Percentiles rank a stretch among this genome's conserved stretches.
Evolutionary conservation across 2,113 vertebrate genomes (phyloP).

Genomic region (Pseudopipra pipra): DNA sequence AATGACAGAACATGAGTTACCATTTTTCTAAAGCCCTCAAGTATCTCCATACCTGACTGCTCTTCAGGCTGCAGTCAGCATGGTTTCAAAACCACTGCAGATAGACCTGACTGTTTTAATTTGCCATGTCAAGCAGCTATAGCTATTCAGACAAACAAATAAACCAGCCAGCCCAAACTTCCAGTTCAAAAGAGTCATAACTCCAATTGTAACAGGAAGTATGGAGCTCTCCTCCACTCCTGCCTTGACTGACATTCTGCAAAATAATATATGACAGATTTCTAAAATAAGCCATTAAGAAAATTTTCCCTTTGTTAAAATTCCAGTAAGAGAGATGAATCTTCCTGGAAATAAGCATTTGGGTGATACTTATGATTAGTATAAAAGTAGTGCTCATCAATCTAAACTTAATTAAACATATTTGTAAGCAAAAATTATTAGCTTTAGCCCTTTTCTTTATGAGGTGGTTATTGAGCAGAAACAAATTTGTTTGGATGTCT

Average conservation of each 20-base stretch:
- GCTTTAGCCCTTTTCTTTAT: neutral
- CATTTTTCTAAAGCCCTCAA: neutral
- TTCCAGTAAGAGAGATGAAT: neutral
- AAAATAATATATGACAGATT: neutral
- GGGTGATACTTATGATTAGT: neutral
- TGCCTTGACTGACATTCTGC: rapidly evolving
- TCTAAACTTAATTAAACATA: neutral
- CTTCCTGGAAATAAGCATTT: neutral
- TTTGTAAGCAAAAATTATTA: neutral
- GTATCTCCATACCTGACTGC: neutral
- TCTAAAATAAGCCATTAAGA: neutral
- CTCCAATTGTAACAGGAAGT: neutral
- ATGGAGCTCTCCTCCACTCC: neutral
- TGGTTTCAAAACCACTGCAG: neutral
- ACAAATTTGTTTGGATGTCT: neutral
- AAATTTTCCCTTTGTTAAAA: neutral
- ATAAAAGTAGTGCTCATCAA: neutral
- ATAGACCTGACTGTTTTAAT: neutral
- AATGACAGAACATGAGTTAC: neutral
- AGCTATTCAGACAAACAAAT: neutral
- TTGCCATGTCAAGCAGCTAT: neutral
- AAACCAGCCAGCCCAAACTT: neutral
- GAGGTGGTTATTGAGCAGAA: neutral
- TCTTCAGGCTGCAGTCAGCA: neutral
- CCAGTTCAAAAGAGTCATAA: neutral